Evolutionary conservation across 2,888 invertebrate genomes (phyloP).

Genomic region (Sericinus montela): DNA sequence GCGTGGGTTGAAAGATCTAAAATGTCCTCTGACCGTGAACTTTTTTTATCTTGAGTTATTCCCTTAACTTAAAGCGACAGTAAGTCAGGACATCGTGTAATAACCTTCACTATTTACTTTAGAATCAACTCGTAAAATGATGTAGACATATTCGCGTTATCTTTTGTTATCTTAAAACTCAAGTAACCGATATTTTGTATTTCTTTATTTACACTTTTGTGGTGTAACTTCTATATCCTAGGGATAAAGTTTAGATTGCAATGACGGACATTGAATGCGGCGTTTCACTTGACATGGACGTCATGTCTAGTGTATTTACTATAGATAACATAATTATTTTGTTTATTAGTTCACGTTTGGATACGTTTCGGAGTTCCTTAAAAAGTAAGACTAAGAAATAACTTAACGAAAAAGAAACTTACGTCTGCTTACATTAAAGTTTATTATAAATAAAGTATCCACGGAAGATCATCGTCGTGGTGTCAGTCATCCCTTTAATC

Average conservation of each 20-base stretch:
- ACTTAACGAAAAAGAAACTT: too few species aligned
- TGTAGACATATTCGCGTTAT: constrained; percentile 28
- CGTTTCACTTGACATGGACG: constrained; percentile 8
- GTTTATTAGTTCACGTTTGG: constrained; percentile 28
- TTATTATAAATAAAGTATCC: too few species aligned
- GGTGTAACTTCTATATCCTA: neutral
- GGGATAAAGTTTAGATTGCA: constrained; percentile 2
- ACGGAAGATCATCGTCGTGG: too few species aligned
- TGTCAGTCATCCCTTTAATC: too few species aligned
- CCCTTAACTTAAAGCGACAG: neutral
- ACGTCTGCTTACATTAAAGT: too few species aligned
- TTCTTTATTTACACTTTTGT: neutral
- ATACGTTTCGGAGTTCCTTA: too few species aligned
- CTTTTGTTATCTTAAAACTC: constrained; percentile 28
- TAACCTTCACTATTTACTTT: constrained; percentile 36
- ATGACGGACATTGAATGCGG: neutral
- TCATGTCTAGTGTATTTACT: constrained; percentile 34
- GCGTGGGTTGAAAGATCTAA: too few species aligned
- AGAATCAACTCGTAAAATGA: constrained; percentile 36
- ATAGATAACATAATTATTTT: constrained; percentile 51
- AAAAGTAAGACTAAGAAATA: too few species aligned
- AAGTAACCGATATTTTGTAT: constrained; percentile 12
- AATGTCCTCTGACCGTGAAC: too few species aligned
- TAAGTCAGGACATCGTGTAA: constrained; percentile 12
- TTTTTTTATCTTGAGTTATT: too few species aligned